phyloP scores from a whole-genome alignment of 2,113 vertebrate species.

The Eretmochelys imbricata region DNA sequence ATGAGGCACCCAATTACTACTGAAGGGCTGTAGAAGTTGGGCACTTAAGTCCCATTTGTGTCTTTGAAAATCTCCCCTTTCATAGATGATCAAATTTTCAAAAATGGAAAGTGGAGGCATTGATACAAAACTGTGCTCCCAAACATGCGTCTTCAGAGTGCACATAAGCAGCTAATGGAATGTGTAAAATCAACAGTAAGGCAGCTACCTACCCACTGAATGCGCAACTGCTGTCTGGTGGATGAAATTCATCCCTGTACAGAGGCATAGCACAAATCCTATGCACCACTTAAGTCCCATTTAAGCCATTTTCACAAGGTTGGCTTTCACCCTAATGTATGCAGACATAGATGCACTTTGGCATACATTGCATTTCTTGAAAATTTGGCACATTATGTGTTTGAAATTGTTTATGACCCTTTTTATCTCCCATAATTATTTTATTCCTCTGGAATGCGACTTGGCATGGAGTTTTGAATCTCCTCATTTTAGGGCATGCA shows the following conservation, averaged over 20 bases:
- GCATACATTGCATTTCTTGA: slow-evolving; percentile 30
- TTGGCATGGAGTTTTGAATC: slow-evolving; percentile 38
- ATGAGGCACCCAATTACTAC: not conserved
- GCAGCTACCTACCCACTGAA: slow-evolving; percentile 47
- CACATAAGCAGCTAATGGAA: slow-evolving; percentile 43
- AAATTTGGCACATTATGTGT: slow-evolving; percentile 12
- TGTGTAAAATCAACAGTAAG: slow-evolving; percentile 31
- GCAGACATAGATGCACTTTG: slow-evolving; percentile 39
- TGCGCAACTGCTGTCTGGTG: slow-evolving; percentile 37
- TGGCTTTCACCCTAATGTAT: not conserved
- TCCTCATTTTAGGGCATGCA: slow-evolving; percentile 44
- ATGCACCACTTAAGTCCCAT: not conserved
- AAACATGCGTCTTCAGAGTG: not conserved
- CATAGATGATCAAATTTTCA: not conserved
- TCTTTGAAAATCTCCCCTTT: slow-evolving; percentile 2
- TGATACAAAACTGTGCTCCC: not conserved
- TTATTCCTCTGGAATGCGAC: slow-evolving; percentile 72
- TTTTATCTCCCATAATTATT: slow-evolving; percentile 54
- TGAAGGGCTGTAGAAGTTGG: not conserved
- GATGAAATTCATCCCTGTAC: not conserved
- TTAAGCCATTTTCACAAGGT: slow-evolving; percentile 14
- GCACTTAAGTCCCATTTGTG: not conserved
- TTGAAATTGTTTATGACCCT: slow-evolving; percentile 46
- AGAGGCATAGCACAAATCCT: not conserved
- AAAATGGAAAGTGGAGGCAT: not conserved